Evolutionary conservation across 2,113 vertebrate species (phyloP).

Genomic region (Nibea coibor): DNA sequence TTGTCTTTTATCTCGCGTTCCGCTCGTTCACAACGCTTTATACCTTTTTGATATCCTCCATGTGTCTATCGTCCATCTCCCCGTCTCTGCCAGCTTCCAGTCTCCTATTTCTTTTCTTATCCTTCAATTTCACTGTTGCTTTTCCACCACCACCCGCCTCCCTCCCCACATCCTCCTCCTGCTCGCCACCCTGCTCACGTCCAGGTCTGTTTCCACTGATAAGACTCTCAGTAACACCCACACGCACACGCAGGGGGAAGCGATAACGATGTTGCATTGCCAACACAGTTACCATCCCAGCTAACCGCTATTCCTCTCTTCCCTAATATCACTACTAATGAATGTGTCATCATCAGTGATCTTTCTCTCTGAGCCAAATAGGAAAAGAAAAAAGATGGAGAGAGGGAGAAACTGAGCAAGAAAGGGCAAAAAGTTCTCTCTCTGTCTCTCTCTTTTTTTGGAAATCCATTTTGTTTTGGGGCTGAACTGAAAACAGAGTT

Average conservation of each 20-base stretch:
- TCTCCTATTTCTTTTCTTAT: conserved; percentile 64
- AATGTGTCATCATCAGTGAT: conserved; percentile 75
- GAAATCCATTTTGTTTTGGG: conserved; percentile 54
- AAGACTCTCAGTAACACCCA: conserved; percentile 65
- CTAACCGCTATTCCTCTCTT: conserved; percentile 58
- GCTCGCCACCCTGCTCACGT: conserved; percentile 76
- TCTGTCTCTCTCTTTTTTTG: neutral
- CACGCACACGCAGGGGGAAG: conserved; percentile 15
- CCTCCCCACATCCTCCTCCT: conserved; percentile 43
- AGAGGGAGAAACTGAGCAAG: conserved; percentile 11
- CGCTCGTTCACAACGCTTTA: conserved; percentile 44
- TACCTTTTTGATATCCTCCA: conserved; percentile 59
- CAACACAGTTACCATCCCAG: conserved; percentile 63
- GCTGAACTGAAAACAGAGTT: conserved; percentile 59
- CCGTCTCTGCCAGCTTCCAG: conserved; percentile 39
- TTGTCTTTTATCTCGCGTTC: conserved; percentile 46
- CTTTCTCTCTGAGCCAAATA: conserved; percentile 37
- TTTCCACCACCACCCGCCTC: neutral
- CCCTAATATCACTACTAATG: conserved; percentile 68
- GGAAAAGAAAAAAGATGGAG: conserved; percentile 7
- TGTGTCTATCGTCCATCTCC: conserved; percentile 51
- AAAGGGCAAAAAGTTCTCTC: conserved; percentile 20
- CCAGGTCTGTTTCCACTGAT: conserved; percentile 81
- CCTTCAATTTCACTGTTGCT: conserved; percentile 62
- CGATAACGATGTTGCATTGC: conserved; percentile 62